Evolutionary conservation across 2,113 vertebrate genomes (phyloP).

Genomic region (Stegostoma tigrinum): DNA sequence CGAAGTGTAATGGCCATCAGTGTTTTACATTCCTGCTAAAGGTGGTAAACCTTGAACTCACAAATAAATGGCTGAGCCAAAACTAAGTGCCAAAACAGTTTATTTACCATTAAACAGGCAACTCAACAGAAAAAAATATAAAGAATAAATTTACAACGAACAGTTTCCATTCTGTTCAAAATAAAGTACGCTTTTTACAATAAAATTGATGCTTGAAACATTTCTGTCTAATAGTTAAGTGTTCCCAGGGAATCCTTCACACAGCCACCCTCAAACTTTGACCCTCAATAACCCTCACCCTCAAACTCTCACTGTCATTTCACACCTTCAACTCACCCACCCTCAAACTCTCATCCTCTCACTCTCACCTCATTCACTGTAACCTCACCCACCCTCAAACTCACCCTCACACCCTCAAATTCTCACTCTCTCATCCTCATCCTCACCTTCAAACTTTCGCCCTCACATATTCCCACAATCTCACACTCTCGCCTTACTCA

Average conservation of each 20-base stretch:
- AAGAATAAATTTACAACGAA: not conserved
- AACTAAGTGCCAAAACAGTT: not conserved
- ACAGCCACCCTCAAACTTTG: constrained; percentile 42
- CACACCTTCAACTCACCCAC: no score
- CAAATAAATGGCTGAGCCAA: not conserved
- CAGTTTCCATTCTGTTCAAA: not conserved
- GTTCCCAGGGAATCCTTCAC: not conserved
- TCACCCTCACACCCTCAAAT: no score
- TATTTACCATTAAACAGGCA: not conserved
- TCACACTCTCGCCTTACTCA: constrained; percentile 27
- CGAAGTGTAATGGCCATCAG: not conserved
- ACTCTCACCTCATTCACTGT: not conserved
- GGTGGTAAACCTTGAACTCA: not conserved
- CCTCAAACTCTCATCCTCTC: no score
- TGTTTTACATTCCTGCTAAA: no score
- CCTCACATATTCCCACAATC: not conserved
- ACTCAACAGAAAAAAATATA: not conserved
- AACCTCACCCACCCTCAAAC: no score
- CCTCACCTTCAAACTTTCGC: no score
- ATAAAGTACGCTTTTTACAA: not conserved
- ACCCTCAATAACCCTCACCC: no score
- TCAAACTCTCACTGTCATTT: no score
- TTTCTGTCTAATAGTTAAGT: not conserved
- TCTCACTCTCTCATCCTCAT: no score
- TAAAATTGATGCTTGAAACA: not conserved